Evolutionary conservation across 2,113 vertebrate genomes (phyloP).

Genomic region (Poeciliopsis turrubarensis): DNA sequence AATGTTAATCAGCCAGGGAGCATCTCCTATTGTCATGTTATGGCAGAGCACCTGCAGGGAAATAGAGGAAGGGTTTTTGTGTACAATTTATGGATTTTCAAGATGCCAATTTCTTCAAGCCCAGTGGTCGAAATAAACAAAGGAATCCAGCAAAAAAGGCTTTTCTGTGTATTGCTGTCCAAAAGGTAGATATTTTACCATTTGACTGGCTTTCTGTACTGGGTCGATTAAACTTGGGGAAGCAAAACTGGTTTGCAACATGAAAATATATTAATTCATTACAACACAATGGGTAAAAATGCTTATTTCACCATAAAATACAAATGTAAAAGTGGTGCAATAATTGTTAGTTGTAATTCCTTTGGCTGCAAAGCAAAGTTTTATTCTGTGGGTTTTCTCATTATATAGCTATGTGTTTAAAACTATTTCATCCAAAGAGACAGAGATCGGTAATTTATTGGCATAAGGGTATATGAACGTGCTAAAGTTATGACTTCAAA

Average conservation of each 20-base stretch:
- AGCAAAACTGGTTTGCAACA: background rate
- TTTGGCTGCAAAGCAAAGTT: background rate
- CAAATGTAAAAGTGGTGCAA: background rate
- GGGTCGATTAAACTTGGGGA: constrained; percentile 26
- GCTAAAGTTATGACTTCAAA: too few relatives aligned
- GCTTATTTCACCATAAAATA: background rate
- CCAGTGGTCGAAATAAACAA: constrained; percentile 60
- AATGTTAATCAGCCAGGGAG: constrained; percentile 79
- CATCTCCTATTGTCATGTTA: constrained; percentile 80
- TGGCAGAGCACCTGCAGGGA: constrained; percentile 60
- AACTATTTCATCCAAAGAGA: too few relatives aligned
- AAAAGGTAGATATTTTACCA: constrained; percentile 47
- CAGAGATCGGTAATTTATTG: too few relatives aligned
- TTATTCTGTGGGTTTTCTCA: background rate
- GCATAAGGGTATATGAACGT: too few relatives aligned
- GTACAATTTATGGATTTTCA: constrained; percentile 70
- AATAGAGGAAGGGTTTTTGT: constrained; percentile 39
- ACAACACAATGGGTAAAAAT: background rate
- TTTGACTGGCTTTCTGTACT: constrained; percentile 11
- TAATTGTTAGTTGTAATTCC: background rate
- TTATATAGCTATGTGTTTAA: too few relatives aligned
- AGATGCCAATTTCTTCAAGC: constrained; percentile 70
- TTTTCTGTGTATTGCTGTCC: constrained; percentile 35
- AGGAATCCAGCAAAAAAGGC: constrained; percentile 35
- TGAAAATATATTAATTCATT: background rate